Conservation (phyloP, 2,888 invertebrate genomes). For the Chalcis sispes region DNA sequence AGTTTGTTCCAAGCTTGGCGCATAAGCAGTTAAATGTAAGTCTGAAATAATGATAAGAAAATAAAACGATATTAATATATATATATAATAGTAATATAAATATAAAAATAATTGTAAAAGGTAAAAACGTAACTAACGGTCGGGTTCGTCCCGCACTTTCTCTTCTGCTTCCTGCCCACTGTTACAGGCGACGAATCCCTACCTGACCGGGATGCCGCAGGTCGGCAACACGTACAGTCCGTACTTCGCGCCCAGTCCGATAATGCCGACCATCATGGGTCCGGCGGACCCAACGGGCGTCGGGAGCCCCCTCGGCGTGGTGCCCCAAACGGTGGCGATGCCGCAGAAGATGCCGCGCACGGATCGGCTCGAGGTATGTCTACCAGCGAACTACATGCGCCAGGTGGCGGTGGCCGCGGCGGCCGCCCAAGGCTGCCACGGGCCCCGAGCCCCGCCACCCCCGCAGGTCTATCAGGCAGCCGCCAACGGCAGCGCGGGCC, state of each 20-base stretch:
- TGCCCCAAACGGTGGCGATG: slow-evolving; percentile 89
- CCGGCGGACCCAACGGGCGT: slow-evolving; percentile 86
- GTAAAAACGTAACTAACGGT: slow-evolving; percentile 32
- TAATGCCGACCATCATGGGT: slow-evolving; percentile 93
- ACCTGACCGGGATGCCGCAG: slow-evolving; percentile 93
- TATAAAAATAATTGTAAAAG: background rate
- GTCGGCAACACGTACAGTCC: slow-evolving; percentile 93
- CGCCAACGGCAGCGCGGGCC: slow-evolving; percentile 62
- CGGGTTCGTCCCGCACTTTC: slow-evolving; percentile 25
- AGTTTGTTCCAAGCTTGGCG: background rate
- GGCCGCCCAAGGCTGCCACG: slow-evolving; percentile 68
- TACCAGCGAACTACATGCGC: slow-evolving; percentile 70
- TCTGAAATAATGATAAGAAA: background rate
- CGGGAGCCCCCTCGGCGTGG: slow-evolving; percentile 89
- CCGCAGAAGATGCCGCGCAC: slow-evolving; percentile 96
- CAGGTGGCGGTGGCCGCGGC: slow-evolving; percentile 72
- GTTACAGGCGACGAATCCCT: slow-evolving; percentile 91
- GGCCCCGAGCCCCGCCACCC: slow-evolving; percentile 67
- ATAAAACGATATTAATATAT: background rate
- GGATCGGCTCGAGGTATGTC: slow-evolving; percentile 96
- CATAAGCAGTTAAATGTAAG: background rate
- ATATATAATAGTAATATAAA: background rate
- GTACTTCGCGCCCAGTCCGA: slow-evolving; percentile 91
- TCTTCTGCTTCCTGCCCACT: slow-evolving; percentile 61
- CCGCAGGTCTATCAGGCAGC: slow-evolving; percentile 64